Evolutionary conservation across 1,140 invertebrate genomes (phyloP), one percentile per base, ranked within the genome.

Genomic region (Dreissena polymorpha): DNA sequence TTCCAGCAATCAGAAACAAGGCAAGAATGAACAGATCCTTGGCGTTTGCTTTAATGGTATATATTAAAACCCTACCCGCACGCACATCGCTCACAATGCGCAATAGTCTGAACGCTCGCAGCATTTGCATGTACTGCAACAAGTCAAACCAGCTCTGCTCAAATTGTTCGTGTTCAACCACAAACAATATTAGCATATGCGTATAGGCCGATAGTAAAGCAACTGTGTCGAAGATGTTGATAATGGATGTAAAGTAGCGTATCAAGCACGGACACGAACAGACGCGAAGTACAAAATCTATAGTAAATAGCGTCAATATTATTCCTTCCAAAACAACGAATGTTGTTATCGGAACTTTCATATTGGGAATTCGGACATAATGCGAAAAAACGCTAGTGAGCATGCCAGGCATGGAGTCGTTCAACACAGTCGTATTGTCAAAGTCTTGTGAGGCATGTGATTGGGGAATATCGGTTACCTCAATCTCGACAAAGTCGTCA

Each of bases 31-130:
- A 50, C 2, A 85, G n/a, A 10, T 85, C 83, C 12, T 72, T 72
- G 2, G 77, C 12, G 57, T 76, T 77, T n/a, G 21, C n/a, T 6
- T 27, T 39, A 3, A 71, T 29, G 53, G 74, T 29, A 39, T 49
- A 84, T 2, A 75, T 53, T 51, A 84, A 51, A 18, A 84, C 82
- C 13, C 68, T 53, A 23, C 73, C 72, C n/a, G 73, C 82, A 21
- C 29, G 23, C 16, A 84, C 55, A 27, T 77, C 60, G 18, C 51
- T 27, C 10, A 76, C 68, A 18, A 84, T 77, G 10, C 82, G 67
- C 55, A 84, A 84, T 0, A 84, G 67, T 25, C 82, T 49, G n/a
- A 84, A 63, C 10, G 74, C 67, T 55, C 82, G 60, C 25, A 84
- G 51, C 57, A 84, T 64, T 25, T 84, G 82, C 7, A 76, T n/a